phyloP scores from a whole-genome alignment of 2,888 invertebrate species.

The Steromphala cineraria region DNA sequence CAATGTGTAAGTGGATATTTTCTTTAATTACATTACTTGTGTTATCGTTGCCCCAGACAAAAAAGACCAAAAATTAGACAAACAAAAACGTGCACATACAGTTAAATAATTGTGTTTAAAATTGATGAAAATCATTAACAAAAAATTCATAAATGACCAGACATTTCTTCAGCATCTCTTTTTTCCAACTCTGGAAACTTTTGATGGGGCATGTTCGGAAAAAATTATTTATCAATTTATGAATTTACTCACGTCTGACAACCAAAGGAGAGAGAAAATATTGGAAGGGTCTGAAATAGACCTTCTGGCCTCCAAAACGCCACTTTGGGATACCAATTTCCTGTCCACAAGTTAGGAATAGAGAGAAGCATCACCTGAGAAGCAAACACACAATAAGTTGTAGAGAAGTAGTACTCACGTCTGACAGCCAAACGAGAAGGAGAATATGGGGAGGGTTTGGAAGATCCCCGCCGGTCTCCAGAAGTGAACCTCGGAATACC shows the following conservation, averaged over 20 bases:
- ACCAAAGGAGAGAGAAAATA: constrained; percentile 96
- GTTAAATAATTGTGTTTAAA: no score
- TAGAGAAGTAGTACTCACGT: constrained; percentile 81
- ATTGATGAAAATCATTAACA: no score
- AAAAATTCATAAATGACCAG: no score
- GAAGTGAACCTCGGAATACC: constrained; percentile 77
- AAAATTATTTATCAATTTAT: neutral
- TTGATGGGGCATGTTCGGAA: neutral
- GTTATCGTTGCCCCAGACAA: no score
- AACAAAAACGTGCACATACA: no score
- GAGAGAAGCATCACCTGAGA: constrained; percentile 87
- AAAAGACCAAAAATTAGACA: no score
- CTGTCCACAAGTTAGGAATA: constrained; percentile 83
- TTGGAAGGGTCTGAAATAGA: constrained; percentile 92
- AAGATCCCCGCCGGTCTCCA: constrained; percentile 87
- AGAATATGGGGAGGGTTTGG: constrained; percentile 95
- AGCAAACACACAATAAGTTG: neutral
- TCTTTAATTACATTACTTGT: neutral
- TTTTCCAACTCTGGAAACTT: no score
- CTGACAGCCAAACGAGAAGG: constrained; percentile 97
- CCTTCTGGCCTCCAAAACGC: constrained; percentile 83
- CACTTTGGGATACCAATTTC: constrained; percentile 81
- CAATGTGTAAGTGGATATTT: neutral
- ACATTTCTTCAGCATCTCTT: no score
- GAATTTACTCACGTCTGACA: constrained; percentile 89